Evolutionary conservation across 2,113 vertebrate genomes (phyloP).

Genomic region (Sinocyclocheilus anophthalmus): DNA sequence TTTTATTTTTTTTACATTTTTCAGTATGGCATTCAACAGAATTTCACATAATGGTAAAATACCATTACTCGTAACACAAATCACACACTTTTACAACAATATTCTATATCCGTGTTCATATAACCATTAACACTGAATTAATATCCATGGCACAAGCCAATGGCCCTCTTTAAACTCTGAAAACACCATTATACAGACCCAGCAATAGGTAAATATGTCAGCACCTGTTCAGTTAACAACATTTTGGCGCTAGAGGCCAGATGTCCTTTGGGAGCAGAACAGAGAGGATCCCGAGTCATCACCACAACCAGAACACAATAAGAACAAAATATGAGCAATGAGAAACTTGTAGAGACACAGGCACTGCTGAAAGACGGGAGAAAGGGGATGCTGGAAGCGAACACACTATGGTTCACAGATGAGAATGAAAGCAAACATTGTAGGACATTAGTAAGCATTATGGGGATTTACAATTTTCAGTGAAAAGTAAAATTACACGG

Average conservation of each 20-base stretch:
- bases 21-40: slow-evolving; percentile 8
- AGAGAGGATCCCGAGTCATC: slow-evolving; percentile 38
- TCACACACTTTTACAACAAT: slow-evolving; percentile 17
- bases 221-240: slow-evolving; percentile 41
- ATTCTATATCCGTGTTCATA: slow-evolving; percentile 12
- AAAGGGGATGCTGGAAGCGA: background rate
- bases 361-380: slow-evolving; percentile 7
- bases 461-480: slow-evolving; percentile 14
- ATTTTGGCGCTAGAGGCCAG: slow-evolving; percentile 23
- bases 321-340: slow-evolving; percentile 43
- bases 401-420: background rate
- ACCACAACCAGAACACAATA: slow-evolving; percentile 32
- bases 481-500: background rate
- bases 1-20: background rate
- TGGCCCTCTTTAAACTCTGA: background rate
- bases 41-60: background rate
- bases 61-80: slow-evolving; percentile 1
- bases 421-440: background rate
- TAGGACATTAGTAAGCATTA: background rate
- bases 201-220: background rate
- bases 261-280: slow-evolving; percentile 28
- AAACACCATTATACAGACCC: background rate
- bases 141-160: background rate
- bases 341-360: slow-evolving; percentile 25
- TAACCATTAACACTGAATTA: slow-evolving; percentile 6